Conservation (phyloP, 2,888 invertebrate genomes). For the Sphinx pinastri region DNA sequence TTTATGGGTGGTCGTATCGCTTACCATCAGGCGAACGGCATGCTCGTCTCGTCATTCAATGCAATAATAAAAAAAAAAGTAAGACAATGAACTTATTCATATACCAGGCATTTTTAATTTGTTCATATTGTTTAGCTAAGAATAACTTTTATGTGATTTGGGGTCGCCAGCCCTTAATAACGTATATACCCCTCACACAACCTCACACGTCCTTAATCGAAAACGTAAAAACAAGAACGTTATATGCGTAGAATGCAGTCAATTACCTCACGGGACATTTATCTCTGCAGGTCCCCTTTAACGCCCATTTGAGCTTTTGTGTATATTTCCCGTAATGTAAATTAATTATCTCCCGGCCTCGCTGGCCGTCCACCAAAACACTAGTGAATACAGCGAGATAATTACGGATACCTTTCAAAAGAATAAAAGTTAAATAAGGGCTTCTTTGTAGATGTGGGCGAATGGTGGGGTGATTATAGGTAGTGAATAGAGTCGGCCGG, state of each 20-base stretch:
- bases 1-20: too few relatives aligned
- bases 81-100: too few relatives aligned
- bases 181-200: background rate
- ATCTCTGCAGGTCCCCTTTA: constrained; percentile 35
- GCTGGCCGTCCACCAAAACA: constrained; percentile 36
- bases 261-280: constrained; percentile 30
- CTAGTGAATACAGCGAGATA: constrained; percentile 40
- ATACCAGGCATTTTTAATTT: too few relatives aligned
- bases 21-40: too few relatives aligned
- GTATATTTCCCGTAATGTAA: constrained; percentile 52
- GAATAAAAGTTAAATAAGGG: constrained; percentile 28
- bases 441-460: constrained; percentile 25
- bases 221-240: background rate
- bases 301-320: constrained; percentile 42
- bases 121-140: too few relatives aligned
- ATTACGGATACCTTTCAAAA: constrained; percentile 39
- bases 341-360: constrained; percentile 49
- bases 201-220: background rate
- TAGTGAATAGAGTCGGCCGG: background rate
- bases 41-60: too few relatives aligned
- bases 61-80: too few relatives aligned
- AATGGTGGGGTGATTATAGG: constrained; percentile 22
- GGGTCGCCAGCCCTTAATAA: too few relatives aligned
- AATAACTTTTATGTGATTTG: too few relatives aligned
- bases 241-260: constrained; percentile 19